Evolutionary conservation across 1,140 invertebrate genomes (phyloP).

Genomic region (Ceratitis capitata): DNA sequence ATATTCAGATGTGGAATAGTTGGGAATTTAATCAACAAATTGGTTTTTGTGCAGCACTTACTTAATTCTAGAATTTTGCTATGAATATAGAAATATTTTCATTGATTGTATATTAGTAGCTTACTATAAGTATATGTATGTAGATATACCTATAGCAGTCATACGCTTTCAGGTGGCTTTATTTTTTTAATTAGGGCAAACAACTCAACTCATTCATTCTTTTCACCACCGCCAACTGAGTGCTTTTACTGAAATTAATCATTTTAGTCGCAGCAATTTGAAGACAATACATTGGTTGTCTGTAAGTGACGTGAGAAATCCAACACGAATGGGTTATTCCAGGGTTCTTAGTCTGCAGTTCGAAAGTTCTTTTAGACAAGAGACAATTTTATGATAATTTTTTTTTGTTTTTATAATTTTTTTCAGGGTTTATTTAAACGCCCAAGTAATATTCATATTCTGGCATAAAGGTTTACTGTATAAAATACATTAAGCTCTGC

Average conservation of each 20-base stretch:
- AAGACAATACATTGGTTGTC: neutral
- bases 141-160: neutral
- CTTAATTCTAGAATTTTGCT: no score
- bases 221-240: neutral
- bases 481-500: no score
- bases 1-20: neutral
- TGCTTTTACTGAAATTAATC: slow-evolving; percentile 10
- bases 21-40: neutral
- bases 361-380: no score
- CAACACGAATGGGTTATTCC: neutral
- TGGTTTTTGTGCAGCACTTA: no score
- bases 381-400: no score
- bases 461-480: no score
- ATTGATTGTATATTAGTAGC: no score
- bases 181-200: neutral
- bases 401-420: no score
- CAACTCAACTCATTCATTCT: neutral
- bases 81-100: no score
- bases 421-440: no score
- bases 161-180: neutral
- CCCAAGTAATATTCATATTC: no score
- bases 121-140: neutral
- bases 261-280: neutral
- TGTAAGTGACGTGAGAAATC: neutral
- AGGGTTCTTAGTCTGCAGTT: no score